phyloP scores from a whole-genome alignment of 2,113 vertebrate species.

The Platycercus adscitus region DNA sequence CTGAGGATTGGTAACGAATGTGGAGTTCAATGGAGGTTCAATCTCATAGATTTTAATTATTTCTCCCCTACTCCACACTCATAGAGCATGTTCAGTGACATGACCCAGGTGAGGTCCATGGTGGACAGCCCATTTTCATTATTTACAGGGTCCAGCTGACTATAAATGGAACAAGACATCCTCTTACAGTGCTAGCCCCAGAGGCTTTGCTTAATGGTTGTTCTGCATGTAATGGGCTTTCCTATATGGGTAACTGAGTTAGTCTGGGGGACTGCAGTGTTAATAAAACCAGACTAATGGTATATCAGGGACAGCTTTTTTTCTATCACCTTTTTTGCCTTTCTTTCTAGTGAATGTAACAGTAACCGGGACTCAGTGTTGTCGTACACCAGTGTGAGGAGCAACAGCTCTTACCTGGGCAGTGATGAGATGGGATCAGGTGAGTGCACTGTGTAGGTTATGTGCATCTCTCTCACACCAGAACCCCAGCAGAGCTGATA shows the following conservation, averaged over 20 bases:
- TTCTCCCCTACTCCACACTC: neutral
- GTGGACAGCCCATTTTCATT: neutral
- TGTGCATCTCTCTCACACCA: neutral
- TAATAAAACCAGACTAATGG: neutral
- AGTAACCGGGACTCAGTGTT: conserved; percentile 96
- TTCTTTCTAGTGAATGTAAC: conserved; percentile 89
- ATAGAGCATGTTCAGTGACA: neutral
- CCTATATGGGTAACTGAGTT: neutral
- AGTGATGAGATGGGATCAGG: conserved; percentile 99
- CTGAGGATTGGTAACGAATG: neutral
- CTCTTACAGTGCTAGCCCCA: neutral
- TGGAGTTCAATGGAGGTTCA: neutral
- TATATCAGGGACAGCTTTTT: neutral
- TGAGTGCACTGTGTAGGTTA: conserved; percentile 63
- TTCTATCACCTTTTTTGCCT: neutral
- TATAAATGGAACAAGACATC: neutral
- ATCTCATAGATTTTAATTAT: neutral
- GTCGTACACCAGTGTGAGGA: conserved; percentile 95
- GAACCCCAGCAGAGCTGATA: neutral
- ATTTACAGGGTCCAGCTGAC: neutral
- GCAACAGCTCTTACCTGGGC: conserved; percentile 96
- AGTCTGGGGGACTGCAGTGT: neutral
- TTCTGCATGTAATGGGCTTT: neutral
- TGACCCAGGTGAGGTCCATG: neutral
- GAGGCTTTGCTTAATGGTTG: neutral